Evolutionary conservation across 1,140 invertebrate genomes (phyloP).

Genomic region (Cotesia typhae): DNA sequence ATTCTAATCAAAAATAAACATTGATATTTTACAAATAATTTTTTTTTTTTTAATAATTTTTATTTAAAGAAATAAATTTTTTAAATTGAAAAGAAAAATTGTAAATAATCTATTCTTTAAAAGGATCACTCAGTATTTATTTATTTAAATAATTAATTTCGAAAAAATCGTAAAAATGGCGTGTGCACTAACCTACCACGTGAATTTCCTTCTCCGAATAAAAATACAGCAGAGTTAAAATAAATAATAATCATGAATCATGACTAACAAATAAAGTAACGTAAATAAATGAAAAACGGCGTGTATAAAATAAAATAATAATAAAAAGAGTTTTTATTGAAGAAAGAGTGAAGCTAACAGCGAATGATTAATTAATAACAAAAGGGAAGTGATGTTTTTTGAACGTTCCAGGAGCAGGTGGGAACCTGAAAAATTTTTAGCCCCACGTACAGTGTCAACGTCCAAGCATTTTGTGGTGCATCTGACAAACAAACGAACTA

Average conservation of each 20-base stretch:
- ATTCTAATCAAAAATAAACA: too few relatives aligned
- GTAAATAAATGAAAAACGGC: conserved; percentile 4
- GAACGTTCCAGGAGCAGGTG: conserved; percentile 67
- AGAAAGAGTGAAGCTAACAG: conserved; percentile 43
- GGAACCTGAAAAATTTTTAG: conserved; percentile 65
- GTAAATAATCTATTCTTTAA: too few relatives aligned
- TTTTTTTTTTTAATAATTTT: too few relatives aligned
- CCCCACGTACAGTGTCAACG: conserved; percentile 64
- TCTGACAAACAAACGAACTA: conserved; percentile 60
- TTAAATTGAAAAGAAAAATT: too few relatives aligned
- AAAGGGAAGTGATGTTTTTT: conserved; percentile 68
- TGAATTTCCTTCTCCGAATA: not conserved
- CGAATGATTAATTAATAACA: conserved; percentile 61
- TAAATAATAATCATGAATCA: not conserved
- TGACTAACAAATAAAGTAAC: conserved; percentile 21
- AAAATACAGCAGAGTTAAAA: conserved; percentile 3
- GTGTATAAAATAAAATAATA: not conserved
- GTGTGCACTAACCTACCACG: too few relatives aligned
- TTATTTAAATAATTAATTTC: too few relatives aligned
- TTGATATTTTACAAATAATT: too few relatives aligned
- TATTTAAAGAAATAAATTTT: too few relatives aligned
- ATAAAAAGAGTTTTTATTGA: conserved; percentile 22
- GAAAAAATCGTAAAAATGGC: too few relatives aligned
- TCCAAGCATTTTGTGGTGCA: conserved; percentile 66
- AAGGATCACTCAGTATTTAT: too few relatives aligned